These are phyloP conservation scores for Macroglossus sobrinus DNA, from an alignment of 2,113 vertebrate genomes.

Conservation along the genomic window DNA sequence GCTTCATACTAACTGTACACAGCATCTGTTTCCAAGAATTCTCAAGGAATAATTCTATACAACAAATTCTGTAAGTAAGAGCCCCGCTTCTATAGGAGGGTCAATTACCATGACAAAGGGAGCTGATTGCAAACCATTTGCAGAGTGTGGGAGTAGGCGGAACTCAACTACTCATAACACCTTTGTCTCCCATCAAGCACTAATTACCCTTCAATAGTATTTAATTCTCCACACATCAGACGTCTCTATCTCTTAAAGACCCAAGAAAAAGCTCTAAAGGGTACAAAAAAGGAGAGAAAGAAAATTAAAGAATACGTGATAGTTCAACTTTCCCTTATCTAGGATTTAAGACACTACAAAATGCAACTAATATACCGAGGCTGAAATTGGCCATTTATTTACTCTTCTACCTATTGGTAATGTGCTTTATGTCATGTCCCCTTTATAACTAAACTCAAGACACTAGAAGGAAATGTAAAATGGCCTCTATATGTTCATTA, in stretches of 20 bases:
- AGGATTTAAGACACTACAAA: background rate
- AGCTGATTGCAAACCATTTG: slow-evolving; percentile 46
- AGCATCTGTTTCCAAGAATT: slow-evolving; percentile 38
- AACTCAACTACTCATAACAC: background rate
- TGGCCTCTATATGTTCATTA: background rate
- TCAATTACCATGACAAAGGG: slow-evolving; percentile 68
- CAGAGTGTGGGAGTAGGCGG: background rate
- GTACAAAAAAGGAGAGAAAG: background rate
- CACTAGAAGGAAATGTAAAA: background rate
- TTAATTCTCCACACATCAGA: slow-evolving; percentile 47
- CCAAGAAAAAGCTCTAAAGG: background rate
- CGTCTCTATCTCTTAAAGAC: background rate
- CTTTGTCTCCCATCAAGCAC: slow-evolving; percentile 60
- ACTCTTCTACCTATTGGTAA: background rate
- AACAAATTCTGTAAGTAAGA: slow-evolving; percentile 25
- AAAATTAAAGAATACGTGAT: background rate
- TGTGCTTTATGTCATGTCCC: background rate
- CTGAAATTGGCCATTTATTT: background rate
- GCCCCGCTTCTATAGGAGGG: slow-evolving; percentile 45
- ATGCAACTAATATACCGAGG: background rate
- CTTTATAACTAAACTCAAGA: background rate
- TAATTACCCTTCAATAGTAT: slow-evolving; percentile 58
- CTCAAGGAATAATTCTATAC: slow-evolving; percentile 36
- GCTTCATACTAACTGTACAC: background rate
- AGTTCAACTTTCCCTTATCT: background rate